phyloP scores from a whole-genome alignment of 2,113 vertebrate species.

The Zapus hudsonius region DNA sequence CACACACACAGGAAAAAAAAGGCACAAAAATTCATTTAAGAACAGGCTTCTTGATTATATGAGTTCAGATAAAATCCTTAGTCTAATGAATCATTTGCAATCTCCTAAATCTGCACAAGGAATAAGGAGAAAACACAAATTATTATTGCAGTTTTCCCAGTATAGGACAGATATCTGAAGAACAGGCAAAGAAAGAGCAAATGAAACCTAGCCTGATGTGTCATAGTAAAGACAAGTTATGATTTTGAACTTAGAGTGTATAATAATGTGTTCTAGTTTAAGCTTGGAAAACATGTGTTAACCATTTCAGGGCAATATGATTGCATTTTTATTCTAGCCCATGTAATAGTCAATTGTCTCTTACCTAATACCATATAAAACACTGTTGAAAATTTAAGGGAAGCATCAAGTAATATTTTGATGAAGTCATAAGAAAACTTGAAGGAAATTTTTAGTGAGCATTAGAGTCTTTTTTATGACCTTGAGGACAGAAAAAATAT shows the following conservation, averaged over 20 bases:
- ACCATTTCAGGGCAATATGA: constrained; percentile 9
- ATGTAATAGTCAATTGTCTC: background rate
- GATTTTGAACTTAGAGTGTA: constrained; percentile 16
- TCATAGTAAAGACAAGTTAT: background rate
- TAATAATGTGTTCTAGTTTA: constrained; percentile 32
- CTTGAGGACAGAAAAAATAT: background rate
- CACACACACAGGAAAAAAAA: background rate
- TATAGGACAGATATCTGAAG: background rate
- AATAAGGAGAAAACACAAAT: constrained; percentile 23
- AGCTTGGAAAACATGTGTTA: constrained; percentile 26
- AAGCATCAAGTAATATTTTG: constrained; percentile 29
- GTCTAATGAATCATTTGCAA: background rate
- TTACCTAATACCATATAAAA: background rate
- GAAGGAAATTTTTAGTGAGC: constrained; percentile 7
- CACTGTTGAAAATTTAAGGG: constrained; percentile 21
- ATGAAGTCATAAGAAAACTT: constrained; percentile 44
- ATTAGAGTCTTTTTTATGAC: constrained; percentile 37
- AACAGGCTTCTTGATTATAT: background rate
- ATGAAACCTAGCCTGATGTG: background rate
- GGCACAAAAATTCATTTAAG: constrained; percentile 23
- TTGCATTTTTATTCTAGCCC: constrained; percentile 9
- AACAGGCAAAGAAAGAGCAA: constrained; percentile 40
- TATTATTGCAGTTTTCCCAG: background rate
- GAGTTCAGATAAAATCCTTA: constrained; percentile 1
- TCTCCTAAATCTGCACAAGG: background rate